Conservation (phyloP, 2,113 vertebrate species). For the Anser brachyrhynchus region DNA sequence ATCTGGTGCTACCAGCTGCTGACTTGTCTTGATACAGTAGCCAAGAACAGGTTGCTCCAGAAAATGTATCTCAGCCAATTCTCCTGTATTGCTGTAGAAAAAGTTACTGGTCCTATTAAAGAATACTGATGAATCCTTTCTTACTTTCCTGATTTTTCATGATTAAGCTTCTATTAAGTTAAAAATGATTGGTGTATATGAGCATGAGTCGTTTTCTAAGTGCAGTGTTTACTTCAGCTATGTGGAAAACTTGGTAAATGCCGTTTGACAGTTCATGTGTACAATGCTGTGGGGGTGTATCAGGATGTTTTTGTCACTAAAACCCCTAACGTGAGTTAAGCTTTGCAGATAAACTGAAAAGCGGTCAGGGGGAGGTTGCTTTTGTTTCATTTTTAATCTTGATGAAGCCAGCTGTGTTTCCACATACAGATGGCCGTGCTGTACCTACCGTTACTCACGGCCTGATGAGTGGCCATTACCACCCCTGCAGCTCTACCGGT, state of each 20-base stretch:
- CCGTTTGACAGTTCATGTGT: background rate
- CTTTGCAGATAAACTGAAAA: background rate
- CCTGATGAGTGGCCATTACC: accelerated
- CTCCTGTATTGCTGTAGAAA: background rate
- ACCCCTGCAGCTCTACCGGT: background rate
- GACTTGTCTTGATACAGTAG: background rate
- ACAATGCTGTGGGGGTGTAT: background rate
- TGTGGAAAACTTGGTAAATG: background rate
- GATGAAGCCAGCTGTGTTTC: background rate
- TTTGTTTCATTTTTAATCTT: background rate
- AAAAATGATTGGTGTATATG: background rate
- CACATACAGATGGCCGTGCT: background rate
- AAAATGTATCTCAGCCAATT: background rate
- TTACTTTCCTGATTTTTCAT: background rate
- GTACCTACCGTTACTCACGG: background rate
- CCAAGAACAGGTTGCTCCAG: background rate
- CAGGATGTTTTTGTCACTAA: background rate
- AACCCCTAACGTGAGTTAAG: background rate
- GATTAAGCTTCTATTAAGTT: background rate
- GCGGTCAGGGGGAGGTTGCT: background rate
- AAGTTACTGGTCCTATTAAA: background rate
- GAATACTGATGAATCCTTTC: background rate
- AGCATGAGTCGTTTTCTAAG: background rate
- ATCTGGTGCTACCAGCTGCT: background rate
- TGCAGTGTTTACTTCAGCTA: background rate